Conservation (phyloP, 2,888 invertebrate species). For the Phyto melanocephala region DNA sequence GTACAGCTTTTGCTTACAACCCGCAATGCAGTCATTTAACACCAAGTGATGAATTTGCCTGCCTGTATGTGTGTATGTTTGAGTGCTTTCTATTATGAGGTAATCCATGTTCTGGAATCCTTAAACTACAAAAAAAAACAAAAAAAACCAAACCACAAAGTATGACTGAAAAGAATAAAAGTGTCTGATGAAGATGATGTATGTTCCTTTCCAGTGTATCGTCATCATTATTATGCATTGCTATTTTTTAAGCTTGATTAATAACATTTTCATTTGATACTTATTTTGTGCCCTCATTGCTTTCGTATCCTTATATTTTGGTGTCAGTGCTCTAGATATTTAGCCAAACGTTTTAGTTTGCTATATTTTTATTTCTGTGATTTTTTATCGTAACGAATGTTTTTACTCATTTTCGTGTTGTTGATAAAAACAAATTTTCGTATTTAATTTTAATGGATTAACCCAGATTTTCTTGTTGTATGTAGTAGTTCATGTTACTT, state of each 20-base stretch:
- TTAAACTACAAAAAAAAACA: conserved; percentile 1
- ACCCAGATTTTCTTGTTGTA: conserved; percentile 34
- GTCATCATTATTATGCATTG: conserved; percentile 2
- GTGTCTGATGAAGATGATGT: conserved; percentile 32
- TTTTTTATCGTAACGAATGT: not conserved
- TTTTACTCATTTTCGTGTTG: conserved; percentile 26
- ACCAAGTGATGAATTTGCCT: not conserved
- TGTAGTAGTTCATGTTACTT: not conserved
- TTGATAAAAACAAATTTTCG: conserved; percentile 46
- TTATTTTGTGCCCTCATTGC: not conserved
- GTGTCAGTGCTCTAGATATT: conserved; percentile 36
- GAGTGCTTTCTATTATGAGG: not conserved
- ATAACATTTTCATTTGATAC: conserved; percentile 48
- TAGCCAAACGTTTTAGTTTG: conserved; percentile 8
- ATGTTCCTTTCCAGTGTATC: conserved; percentile 28
- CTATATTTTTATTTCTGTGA: not conserved
- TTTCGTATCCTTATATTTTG: not conserved
- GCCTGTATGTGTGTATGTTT: not conserved
- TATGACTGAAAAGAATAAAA: not conserved
- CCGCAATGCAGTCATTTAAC: conserved; percentile 41
- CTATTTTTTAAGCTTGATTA: conserved; percentile 58
- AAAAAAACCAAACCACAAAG: not conserved
- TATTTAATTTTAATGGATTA: conserved; percentile 58
- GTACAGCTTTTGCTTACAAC: conserved; percentile 29
- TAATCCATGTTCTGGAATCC: not conserved